Conservation (phyloP, 37 sponge, comb jelly and placozoan genomes). For the Petrosia ficiformis region DNA sequence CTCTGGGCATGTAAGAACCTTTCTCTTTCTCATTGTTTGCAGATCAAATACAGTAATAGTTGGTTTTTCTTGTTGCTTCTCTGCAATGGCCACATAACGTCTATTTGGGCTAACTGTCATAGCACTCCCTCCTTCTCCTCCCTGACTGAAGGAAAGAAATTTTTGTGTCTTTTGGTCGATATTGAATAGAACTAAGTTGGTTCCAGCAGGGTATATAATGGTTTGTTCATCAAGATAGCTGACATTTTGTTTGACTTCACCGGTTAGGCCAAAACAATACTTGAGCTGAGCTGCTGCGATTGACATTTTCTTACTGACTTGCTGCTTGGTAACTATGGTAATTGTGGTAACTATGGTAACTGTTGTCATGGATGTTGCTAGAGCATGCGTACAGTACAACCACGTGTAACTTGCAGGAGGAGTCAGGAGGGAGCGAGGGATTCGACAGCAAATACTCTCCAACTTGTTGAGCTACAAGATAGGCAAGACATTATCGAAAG, state of each 20-base stretch:
- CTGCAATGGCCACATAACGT: slow-evolving; percentile 92
- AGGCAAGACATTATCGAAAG: no score
- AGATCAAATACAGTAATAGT: slow-evolving; percentile 84
- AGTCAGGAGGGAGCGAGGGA: no score
- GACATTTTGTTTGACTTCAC: slow-evolving; percentile 84
- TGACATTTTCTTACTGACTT: slow-evolving; percentile 58
- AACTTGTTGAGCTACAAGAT: no score
- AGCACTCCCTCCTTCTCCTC: slow-evolving; percentile 72
- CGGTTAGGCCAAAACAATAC: slow-evolving; percentile 86
- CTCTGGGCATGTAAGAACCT: slow-evolving; percentile 56
- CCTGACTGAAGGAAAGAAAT: slow-evolving; percentile 68
- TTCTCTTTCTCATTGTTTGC: slow-evolving; percentile 72
- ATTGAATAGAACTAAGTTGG: slow-evolving; percentile 87
- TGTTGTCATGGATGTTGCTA: slow-evolving; percentile 19
- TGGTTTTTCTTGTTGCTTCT: slow-evolving; percentile 82
- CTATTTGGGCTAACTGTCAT: slow-evolving; percentile 89
- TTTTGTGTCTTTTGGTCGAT: slow-evolving; percentile 88
- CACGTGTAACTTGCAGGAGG: slow-evolving; percentile 8
- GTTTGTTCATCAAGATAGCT: slow-evolving; percentile 90
- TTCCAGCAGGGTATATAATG: slow-evolving; percentile 89
- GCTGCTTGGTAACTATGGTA: not conserved
- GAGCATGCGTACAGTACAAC: slow-evolving; percentile 33
- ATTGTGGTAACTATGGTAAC: not conserved
- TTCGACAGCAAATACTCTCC: no score
- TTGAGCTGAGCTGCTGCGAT: slow-evolving; percentile 63